Base-by-base conservation (phyloP, 1,140 invertebrate genomes). In the Bradysia coprophila region DNA sequence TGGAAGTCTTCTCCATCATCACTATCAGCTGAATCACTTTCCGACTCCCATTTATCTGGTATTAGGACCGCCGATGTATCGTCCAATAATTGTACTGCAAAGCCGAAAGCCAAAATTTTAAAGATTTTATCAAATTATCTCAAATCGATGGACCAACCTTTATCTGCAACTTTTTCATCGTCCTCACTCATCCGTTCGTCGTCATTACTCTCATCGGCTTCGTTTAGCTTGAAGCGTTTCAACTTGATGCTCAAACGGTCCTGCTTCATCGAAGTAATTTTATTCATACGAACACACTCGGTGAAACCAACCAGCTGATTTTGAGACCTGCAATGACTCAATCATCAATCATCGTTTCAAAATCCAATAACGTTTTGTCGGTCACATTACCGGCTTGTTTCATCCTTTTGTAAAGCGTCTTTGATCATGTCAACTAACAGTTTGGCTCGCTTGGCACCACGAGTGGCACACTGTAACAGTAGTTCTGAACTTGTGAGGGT, bases 361-460 rank as follows among this genome's bases (percentile, higher is more conserved):
- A n/a, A n/a, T n/a, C n/a, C n/a, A n/a, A n/a, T n/a, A n/a, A n/a
- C n/a, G n/a, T n/a, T n/a, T n/a, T n/a, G n/a, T n/a, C n/a, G n/a
- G n/a, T n/a, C n/a, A n/a, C n/a, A n/a, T n/a, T n/a, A n/a, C n/a
- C n/a, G n/a, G n/a, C n/a, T n/a, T n/a, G n/a, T 23, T 50, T 73
- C 63, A 42, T 73, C 68, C 47, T 67, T 59, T 45, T 72, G 66
- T 1, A 94, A 64, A 21, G 69, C 66, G 38, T 72, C 65, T 58
- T 84, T 84, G 9, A 94, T 75, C 38, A 75, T 60, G 44, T 80
- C 71, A 16, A 91, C 78, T 20, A 91, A 61, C 42, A 69, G 61
- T 50, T 68, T 71, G 18, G 81, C 80, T 51, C 79, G 74, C 28
- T 73, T 69, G 18, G 81, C 72, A 21, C 87, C 85, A 52, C 74